These are phyloP conservation scores for Synodontis membranacea DNA, from an alignment of 2,113 vertebrate species.

Conservation along the genomic window DNA sequence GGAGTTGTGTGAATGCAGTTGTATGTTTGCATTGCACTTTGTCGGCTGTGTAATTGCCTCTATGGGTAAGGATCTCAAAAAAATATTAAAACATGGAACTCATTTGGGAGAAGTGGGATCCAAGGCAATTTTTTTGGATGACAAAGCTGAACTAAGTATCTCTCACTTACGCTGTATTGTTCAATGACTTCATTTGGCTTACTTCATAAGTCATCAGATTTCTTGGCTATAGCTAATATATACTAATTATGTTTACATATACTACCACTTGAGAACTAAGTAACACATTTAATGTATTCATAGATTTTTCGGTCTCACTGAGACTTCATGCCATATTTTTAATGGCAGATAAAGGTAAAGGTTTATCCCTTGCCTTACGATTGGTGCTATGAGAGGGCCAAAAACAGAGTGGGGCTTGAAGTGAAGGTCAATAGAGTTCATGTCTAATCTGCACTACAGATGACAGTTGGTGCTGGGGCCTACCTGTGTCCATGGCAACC, in stretches of 20 bases:
- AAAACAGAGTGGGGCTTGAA: constrained; percentile 36
- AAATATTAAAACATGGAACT: constrained; percentile 36
- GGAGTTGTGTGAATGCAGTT: constrained; percentile 28
- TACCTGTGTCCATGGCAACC: constrained; percentile 55
- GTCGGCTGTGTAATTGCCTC: constrained; percentile 36
- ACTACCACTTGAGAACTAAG: not conserved
- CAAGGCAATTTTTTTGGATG: constrained; percentile 20
- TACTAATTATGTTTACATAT: not conserved
- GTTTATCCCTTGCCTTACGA: not conserved
- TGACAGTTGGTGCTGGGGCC: constrained; percentile 47
- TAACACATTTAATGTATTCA: not conserved
- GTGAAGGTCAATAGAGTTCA: constrained; percentile 51
- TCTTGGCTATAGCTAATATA: constrained; percentile 12
- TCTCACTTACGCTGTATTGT: not conserved
- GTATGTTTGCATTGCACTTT: constrained; percentile 46
- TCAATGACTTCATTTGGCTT: constrained; percentile 6
- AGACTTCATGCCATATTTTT: not conserved
- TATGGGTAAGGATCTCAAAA: constrained; percentile 29
- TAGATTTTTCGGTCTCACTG: not conserved
- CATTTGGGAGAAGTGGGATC: constrained; percentile 29
- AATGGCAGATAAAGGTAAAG: constrained; percentile 1
- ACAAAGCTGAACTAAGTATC: constrained; percentile 16
- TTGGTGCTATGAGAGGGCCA: constrained; percentile 9
- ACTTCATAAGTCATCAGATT: not conserved
- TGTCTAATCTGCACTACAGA: constrained; percentile 50